Evolutionary conservation across 1,140 invertebrate species (phyloP).

Genomic region (Euglossa dilemma): DNA sequence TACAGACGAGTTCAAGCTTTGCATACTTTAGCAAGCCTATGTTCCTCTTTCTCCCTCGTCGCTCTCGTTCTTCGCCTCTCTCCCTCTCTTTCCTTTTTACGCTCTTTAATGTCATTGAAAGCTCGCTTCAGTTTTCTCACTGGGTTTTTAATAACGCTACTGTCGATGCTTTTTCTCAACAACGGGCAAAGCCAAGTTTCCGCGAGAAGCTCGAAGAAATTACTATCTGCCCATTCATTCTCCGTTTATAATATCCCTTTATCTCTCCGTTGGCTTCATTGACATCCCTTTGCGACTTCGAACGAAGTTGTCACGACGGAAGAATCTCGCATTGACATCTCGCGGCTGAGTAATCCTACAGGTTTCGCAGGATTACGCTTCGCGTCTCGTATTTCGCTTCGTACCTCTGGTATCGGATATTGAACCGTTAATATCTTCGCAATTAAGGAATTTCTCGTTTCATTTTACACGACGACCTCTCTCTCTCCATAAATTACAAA

Average conservation of each 20-base stretch:
- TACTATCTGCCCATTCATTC: background rate
- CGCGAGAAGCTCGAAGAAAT: background rate
- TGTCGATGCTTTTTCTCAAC: too few species aligned
- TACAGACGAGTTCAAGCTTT: background rate
- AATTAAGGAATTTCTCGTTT: background rate
- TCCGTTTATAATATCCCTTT: constrained; percentile 5
- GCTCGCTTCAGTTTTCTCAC: background rate
- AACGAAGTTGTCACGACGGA: background rate
- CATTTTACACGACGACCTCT: background rate
- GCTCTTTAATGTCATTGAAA: constrained; percentile 29
- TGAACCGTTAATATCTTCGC: too few species aligned
- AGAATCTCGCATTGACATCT: background rate
- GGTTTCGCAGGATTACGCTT: too few species aligned
- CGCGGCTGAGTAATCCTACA: too few species aligned
- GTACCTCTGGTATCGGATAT: too few species aligned
- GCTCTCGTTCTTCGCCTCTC: background rate
- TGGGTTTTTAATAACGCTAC: constrained; percentile 14
- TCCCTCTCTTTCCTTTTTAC: background rate
- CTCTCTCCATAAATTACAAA: background rate
- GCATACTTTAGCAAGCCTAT: constrained; percentile 25
- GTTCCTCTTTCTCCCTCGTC: too few species aligned
- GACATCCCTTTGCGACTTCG: background rate
- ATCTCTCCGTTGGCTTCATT: background rate
- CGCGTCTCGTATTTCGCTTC: too few species aligned
- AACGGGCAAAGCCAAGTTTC: background rate